Conservation (phyloP, 2,113 vertebrate species). For the Oceanites oceanicus region DNA sequence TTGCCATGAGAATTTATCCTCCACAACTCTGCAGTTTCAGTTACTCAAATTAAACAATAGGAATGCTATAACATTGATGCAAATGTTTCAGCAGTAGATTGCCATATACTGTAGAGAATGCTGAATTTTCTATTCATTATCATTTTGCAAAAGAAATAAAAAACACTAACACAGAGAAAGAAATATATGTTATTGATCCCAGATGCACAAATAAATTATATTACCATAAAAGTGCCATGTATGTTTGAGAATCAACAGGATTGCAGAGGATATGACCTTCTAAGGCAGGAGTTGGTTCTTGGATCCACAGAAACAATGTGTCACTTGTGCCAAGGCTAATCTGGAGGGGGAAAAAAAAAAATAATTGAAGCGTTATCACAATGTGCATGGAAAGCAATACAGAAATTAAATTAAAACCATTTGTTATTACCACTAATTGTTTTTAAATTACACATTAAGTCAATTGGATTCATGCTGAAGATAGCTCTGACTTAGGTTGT, state of each 20-base stretch:
- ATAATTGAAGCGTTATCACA: constrained; percentile 55
- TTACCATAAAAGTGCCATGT: constrained; percentile 95
- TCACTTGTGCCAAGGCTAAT: constrained; percentile 95
- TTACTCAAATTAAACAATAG: constrained; percentile 23
- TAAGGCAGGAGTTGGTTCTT: constrained; percentile 81
- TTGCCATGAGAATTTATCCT: constrained; percentile 1
- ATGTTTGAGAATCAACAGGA: constrained; percentile 80
- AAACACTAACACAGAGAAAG: background rate
- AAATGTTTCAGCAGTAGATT: constrained; percentile 31
- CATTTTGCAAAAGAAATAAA: constrained; percentile 36
- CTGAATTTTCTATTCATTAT: constrained; percentile 21
- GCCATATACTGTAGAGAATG: background rate
- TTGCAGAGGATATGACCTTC: constrained; percentile 94
- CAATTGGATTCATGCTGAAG: constrained; percentile 46
- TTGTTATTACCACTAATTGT: constrained; percentile 67
- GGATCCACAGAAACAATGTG: constrained; percentile 91
- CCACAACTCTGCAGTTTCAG: background rate
- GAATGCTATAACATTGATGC: background rate
- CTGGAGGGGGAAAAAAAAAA: constrained; percentile 42
- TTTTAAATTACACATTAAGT: constrained; percentile 70
- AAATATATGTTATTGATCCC: background rate
- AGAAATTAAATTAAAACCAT: constrained; percentile 72
- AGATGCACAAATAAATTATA: background rate
- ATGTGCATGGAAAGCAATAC: constrained; percentile 49
- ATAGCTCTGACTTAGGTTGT: constrained; percentile 5